A percentile compares a stretch with the other conserved stretches of the same genome.
These are phyloP conservation scores for Propithecus coquereli DNA, from an alignment of 2,113 vertebrate species.

Conservation along the genomic window DNA sequence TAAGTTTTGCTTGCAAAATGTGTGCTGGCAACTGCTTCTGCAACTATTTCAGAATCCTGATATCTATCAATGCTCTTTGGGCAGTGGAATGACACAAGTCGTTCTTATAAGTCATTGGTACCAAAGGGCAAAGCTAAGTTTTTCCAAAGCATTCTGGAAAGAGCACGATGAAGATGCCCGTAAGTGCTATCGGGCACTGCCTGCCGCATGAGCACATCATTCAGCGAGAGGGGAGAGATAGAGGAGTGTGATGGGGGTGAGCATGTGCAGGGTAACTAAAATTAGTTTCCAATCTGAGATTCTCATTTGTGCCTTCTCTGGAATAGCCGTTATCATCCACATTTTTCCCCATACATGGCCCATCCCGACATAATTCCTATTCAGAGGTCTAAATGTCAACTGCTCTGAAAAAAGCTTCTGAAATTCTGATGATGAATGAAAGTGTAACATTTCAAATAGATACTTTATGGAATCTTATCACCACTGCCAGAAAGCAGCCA, in stretches of 20 bases:
- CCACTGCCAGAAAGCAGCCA: conserved; percentile 33
- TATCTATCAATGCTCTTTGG: conserved; percentile 22
- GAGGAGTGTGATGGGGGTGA: conserved; percentile 53
- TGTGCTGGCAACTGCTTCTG: conserved; percentile 2
- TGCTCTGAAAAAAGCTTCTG: conserved; percentile 6
- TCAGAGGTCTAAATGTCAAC: conserved; percentile 71
- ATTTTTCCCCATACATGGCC: conserved; percentile 72
- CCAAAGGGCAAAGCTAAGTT: conserved; percentile 51
- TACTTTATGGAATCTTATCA: conserved; percentile 42
- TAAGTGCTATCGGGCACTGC: conserved; percentile 53
- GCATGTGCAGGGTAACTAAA: conserved; percentile 65
- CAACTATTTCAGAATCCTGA: conserved; percentile 57
- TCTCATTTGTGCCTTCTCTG: conserved; percentile 64
- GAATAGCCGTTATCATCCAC: conserved; percentile 31
- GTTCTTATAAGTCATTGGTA: conserved; percentile 47
- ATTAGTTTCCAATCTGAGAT: conserved; percentile 74
- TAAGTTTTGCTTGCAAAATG: conserved; percentile 36
- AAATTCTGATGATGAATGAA: conserved; percentile 54
- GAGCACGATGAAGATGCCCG: conserved; percentile 38
- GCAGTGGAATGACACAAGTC: conserved; percentile 41
- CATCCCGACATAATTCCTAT: conserved; percentile 55
- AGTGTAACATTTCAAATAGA: conserved; percentile 45
- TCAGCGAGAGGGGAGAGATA: conserved; percentile 61
- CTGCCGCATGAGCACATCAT: neutral
- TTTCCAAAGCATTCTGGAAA: conserved; percentile 63